These are phyloP conservation scores for Cremastinae sp. DNA, from an alignment of 2,888 invertebrate species.

Conservation along the genomic window DNA sequence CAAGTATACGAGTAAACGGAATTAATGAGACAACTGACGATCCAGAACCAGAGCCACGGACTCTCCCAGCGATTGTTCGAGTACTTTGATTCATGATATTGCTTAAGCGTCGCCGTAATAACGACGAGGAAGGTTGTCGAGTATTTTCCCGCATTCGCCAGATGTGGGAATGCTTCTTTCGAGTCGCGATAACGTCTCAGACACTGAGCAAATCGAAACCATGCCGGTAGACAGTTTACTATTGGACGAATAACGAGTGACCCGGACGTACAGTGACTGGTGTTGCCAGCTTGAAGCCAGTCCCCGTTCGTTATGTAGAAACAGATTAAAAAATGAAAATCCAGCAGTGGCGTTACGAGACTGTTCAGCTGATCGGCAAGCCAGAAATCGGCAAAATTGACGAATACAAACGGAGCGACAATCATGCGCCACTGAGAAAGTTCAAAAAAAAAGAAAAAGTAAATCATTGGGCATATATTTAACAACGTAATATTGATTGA, in stretches of 20 bases:
- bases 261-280: conserved; percentile 86
- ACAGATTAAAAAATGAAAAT: conserved; percentile 96
- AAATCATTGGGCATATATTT: neutral
- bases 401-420: conserved; percentile 95
- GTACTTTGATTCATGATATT: conserved; percentile 84
- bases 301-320: conserved; percentile 92
- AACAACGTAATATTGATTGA: too few species aligned
- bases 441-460: conserved; percentile 19
- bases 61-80: conserved; percentile 86
- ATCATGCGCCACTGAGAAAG: conserved; percentile 88
- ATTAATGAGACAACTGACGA: conserved; percentile 90
- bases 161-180: conserved; percentile 95
- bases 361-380: conserved; percentile 98
- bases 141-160: conserved; percentile 99
- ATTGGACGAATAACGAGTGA: conserved; percentile 90
- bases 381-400: conserved; percentile 99
- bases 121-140: conserved; percentile 98
- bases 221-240: conserved; percentile 96
- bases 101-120: conserved; percentile 88
- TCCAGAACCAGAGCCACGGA: conserved; percentile 95
- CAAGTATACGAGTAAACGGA: conserved; percentile 98
- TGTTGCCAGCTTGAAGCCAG: conserved; percentile 86
- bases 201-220: conserved; percentile 99
- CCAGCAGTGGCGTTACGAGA: conserved; percentile 92
- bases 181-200: conserved; percentile 97